Percentiles rank a stretch among this genome's conserved stretches.
Evolutionary conservation across 2,797 vertebrate genomes (phyloP).

Genomic region (Coluber constrictor): DNA sequence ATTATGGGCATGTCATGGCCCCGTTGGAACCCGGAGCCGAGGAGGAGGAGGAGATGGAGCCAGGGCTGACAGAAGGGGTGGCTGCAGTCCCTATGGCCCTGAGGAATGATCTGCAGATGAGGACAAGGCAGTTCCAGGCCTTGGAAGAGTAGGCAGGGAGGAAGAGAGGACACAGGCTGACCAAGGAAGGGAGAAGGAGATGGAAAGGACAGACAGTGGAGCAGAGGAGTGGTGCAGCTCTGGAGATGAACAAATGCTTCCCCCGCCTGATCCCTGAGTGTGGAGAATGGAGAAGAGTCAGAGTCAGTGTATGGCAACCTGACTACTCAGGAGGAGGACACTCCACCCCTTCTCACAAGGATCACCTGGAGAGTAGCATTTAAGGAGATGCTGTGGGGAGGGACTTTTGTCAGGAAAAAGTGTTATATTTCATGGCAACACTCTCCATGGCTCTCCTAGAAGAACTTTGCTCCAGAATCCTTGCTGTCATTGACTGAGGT

Average conservation of each 20-base stretch:
- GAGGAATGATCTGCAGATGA: background rate
- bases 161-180: background rate
- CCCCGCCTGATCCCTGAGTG: background rate
- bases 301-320: background rate
- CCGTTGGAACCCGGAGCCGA: too few species aligned
- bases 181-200: background rate
- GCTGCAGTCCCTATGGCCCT: background rate
- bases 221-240: background rate
- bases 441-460: background rate
- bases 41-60: too few species aligned
- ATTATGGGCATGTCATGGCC: background rate
- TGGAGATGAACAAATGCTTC: background rate
- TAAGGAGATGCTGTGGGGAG: background rate
- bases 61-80: background rate
- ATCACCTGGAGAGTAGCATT: background rate
- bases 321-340: background rate
- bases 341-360: too few species aligned
- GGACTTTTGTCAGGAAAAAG: background rate
- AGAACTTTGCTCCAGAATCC: background rate
- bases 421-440: background rate
- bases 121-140: background rate
- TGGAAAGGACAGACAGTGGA: background rate
- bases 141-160: too few species aligned
- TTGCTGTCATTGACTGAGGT: background rate
- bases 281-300: background rate